Conservation (phyloP, 2,113 vertebrate genomes). For the Accipiter cooperii region DNA sequence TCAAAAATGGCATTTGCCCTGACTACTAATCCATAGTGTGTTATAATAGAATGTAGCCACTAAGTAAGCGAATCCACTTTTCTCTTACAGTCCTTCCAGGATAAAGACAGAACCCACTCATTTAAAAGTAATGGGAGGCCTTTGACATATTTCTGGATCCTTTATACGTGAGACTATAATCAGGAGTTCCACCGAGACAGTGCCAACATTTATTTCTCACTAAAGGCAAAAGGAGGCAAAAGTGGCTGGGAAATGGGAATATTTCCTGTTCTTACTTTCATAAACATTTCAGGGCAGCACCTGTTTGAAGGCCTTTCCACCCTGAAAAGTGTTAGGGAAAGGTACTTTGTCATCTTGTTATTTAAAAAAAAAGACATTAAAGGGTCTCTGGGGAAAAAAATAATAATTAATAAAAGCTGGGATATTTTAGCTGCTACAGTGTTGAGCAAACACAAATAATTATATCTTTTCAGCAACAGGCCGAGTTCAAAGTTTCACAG, state of each 20-base stretch:
- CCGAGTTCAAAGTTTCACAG: background rate
- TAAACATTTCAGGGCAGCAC: background rate
- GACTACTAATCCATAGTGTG: background rate
- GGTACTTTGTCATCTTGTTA: background rate
- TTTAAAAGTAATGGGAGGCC: background rate
- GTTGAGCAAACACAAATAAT: background rate
- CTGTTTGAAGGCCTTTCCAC: background rate
- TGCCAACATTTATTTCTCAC: background rate
- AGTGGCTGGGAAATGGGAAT: background rate
- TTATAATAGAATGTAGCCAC: background rate
- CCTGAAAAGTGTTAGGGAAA: background rate
- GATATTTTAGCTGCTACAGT: background rate
- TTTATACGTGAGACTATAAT: background rate
- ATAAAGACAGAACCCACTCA: background rate
- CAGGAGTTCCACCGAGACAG: background rate
- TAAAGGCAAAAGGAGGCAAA: background rate
- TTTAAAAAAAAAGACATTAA: background rate
- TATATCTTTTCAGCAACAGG: background rate
- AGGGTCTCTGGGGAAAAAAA: rapidly evolving
- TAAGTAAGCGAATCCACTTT: background rate
- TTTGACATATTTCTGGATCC: background rate
- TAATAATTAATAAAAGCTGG: background rate
- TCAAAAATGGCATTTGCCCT: background rate
- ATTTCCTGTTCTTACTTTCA: background rate
- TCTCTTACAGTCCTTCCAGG: background rate